These are phyloP conservation scores for Vireo griseus DNA, from an alignment of 2,797 vertebrate species.

Conservation along the genomic window DNA sequence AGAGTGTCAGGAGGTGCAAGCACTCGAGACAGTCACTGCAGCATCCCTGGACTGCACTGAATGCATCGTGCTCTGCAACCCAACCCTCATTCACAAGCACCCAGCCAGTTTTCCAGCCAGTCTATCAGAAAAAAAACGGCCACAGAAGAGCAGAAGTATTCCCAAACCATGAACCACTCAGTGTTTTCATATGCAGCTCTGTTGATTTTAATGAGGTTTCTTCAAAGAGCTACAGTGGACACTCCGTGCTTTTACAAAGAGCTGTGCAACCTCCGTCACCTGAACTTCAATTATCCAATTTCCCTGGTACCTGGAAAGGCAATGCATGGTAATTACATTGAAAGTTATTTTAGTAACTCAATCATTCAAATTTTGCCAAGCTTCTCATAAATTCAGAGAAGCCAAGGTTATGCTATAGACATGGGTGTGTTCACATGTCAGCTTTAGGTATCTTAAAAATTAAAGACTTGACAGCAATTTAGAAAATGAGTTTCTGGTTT, in stretches of 20 bases:
- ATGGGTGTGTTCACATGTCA: conserved; percentile 27
- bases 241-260: background rate
- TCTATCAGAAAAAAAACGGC: background rate
- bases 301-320: background rate
- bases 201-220: background rate
- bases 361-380: conserved; percentile 15
- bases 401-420: background rate
- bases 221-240: background rate
- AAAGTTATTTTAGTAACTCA: conserved; percentile 41
- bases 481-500: conserved; percentile 6
- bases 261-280: background rate
- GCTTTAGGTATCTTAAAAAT: conserved; percentile 9
- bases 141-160: background rate
- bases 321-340: background rate
- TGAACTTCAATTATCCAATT: conserved; percentile 45
- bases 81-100: background rate
- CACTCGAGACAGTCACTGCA: background rate
- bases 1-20: background rate
- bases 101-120: background rate
- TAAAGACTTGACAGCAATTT: conserved; percentile 36
- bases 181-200: background rate
- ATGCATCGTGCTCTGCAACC: background rate
- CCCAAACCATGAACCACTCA: background rate
- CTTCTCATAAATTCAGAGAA: conserved; percentile 24
- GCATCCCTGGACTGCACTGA: background rate